Conservation (phyloP, 2,888 invertebrate species). For the Cryptocheilus praepositus region DNA sequence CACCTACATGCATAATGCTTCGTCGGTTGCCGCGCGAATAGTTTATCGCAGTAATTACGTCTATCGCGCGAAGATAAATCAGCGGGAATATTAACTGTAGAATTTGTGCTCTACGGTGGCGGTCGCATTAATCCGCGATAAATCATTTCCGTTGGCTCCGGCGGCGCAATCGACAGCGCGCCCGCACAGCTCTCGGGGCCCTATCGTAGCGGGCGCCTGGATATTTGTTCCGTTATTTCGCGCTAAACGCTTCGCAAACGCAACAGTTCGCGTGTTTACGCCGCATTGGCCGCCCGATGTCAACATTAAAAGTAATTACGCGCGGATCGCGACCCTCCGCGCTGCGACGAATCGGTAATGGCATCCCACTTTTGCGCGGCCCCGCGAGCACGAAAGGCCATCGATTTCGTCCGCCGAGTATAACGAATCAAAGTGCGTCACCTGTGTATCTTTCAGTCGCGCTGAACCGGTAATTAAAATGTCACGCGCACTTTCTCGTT, state of each 20-base stretch:
- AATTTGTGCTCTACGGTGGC: constrained; percentile 6
- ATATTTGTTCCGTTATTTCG: constrained; percentile 9
- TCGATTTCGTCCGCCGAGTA: no score
- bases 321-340: not conserved
- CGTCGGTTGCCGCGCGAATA: constrained; percentile 18
- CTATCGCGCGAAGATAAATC: constrained; percentile 31
- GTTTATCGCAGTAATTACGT: constrained; percentile 34
- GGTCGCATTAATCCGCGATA: constrained; percentile 25
- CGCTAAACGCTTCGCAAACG: constrained; percentile 5
- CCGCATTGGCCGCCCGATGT: constrained; percentile 3
- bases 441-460: no score
- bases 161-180: no score
- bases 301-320: constrained; percentile 10
- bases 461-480: no score
- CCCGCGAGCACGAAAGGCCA: no score
- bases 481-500: no score
- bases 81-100: constrained; percentile 15
- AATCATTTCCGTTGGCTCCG: constrained; percentile 12
- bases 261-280: constrained; percentile 1
- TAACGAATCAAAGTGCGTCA: no score
- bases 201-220: not conserved
- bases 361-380: no score
- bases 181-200: not conserved
- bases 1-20: constrained; percentile 10
- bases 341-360: no score